A percentile compares a stretch with the other conserved stretches of the same genome.
These are phyloP conservation scores for Poecilia picta DNA, from an alignment of 2,797 vertebrate species.

Conservation along the genomic window DNA sequence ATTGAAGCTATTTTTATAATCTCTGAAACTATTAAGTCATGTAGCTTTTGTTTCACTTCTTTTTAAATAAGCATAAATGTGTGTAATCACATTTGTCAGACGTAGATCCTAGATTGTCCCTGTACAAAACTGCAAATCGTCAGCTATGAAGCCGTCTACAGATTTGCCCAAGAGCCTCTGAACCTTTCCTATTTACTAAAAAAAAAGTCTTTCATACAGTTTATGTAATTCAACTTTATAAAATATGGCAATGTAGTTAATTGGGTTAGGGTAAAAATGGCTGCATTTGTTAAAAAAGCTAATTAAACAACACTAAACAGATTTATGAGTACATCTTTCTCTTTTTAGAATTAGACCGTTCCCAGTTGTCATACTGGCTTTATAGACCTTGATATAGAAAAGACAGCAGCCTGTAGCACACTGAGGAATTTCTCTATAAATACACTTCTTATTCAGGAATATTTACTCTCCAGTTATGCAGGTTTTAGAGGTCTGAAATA, in stretches of 20 bases:
- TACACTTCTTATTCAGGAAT: background rate
- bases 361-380: background rate
- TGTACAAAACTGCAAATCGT: background rate
- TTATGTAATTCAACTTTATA: background rate
- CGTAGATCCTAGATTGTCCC: background rate
- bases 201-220: background rate
- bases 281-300: background rate
- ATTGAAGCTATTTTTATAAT: background rate
- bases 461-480: background rate
- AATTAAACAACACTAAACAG: background rate
- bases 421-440: background rate
- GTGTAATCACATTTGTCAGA: background rate
- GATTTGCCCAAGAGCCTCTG: background rate
- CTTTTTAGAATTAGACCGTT: background rate
- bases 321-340: background rate
- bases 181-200: background rate
- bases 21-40: background rate
- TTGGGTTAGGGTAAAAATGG: background rate
- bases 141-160: background rate
- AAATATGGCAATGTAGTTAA: background rate
- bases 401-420: background rate
- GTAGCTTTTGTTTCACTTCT: background rate
- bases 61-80: background rate
- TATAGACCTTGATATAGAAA: background rate
- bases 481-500: background rate